Conservation (phyloP, 2,797 vertebrate genomes). For the Cryptoprocta ferox region DNA sequence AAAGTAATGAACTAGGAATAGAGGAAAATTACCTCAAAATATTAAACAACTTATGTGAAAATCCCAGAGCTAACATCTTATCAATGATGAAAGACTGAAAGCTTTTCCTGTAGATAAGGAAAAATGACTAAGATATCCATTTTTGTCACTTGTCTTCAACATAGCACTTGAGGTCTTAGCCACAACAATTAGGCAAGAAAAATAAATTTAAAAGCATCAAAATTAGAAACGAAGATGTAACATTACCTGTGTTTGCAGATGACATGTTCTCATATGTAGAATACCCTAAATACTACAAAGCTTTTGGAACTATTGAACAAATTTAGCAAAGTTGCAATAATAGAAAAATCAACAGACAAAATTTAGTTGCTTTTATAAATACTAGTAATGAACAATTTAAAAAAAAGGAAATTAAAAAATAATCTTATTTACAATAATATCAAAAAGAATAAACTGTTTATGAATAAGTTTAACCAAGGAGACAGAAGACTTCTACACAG, state of each 20-base stretch:
- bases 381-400: neutral
- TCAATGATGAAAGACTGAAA: neutral
- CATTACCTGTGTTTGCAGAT: neutral
- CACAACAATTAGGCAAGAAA: neutral
- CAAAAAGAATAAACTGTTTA: neutral
- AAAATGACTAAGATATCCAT: neutral
- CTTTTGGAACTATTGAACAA: neutral
- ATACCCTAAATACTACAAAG: neutral
- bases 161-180: neutral
- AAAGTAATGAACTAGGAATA: neutral
- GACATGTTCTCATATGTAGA: neutral
- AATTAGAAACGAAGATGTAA: neutral
- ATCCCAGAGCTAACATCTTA: neutral
- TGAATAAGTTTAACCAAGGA: neutral
- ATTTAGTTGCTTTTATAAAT: neutral
- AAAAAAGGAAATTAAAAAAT: neutral
- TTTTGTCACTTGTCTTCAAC: neutral
- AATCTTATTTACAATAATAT: neutral
- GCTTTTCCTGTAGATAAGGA: neutral
- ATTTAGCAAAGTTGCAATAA: neutral
- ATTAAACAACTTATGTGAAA: neutral
- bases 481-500: neutral
- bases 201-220: neutral
- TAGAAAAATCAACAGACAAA: neutral
- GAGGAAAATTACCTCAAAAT: neutral